Base-by-base conservation (phyloP, 2,888 invertebrate genomes). In the Autographa pulchrina region DNA sequence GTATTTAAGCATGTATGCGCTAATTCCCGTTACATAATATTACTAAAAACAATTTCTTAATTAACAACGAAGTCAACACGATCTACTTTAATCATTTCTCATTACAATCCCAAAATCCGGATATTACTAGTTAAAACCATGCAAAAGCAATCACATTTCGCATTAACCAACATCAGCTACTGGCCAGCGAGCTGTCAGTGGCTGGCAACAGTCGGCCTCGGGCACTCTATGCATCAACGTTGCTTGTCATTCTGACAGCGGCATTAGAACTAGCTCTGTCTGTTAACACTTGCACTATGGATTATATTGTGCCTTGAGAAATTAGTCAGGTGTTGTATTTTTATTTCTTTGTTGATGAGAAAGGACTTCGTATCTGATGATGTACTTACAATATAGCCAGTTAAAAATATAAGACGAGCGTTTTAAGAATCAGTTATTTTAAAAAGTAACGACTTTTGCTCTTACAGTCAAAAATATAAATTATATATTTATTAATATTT, bases 281-380 rank as follows among this genome's bases (percentile, higher is more conserved):
- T 68, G 56, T 72, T 72, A 78, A 72, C 78, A 74, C 68, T 43
- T 48, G 65, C 38, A 58, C 31, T 65, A 56, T 65, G 72, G 62
- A 75, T 70, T 43, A 79, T 59, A 72, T 79, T 20, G 18, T 38
- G 58, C 56, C 63, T 18, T 77, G 78, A 31, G 65, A 66, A 69
- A 13, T 11, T 13, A 8, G 13, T 14, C 71, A 71, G 32, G 25
- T 65, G 78, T n/a, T 61, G 11, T 7, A 16, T 38, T 18, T 8
- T 11, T 32, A 9, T 54, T 35, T 54, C n/a, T 56, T 67, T 52
- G n/a, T 41, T 60, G 32, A 32, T 67, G 41, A 54, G 59, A 77
- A 48, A 38, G 11, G 11, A 38, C 38, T 9, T 38, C 11, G 38
- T 38, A 38, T 11, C 38, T 38, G 38, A 38, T 38, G 8, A 38